Percentiles rank a stretch among this genome's conserved stretches.
Evolutionary conservation across 92 coral and sea anemone genomes (phyloP).

Genomic region (Porites lobata): DNA sequence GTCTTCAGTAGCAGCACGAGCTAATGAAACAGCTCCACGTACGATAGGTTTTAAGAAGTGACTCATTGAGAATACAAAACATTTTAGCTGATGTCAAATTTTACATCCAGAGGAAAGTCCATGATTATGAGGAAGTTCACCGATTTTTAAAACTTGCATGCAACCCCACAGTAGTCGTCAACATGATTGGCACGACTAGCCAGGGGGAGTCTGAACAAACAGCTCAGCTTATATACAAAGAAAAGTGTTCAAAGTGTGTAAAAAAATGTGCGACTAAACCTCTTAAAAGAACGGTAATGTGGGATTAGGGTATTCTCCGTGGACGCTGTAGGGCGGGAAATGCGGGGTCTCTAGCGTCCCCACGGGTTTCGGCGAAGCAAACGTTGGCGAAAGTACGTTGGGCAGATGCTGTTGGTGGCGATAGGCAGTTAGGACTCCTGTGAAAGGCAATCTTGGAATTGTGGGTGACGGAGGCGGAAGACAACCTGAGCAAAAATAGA

Average conservation of each 20-base stretch:
- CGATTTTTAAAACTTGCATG: no score
- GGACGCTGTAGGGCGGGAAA: constrained; percentile 40
- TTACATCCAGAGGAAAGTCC: no score
- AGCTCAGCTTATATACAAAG: no score
- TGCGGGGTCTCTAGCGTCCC: constrained; percentile 21
- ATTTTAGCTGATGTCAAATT: no score
- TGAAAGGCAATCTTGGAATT: constrained; percentile 38
- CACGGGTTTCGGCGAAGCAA: constrained; percentile 30
- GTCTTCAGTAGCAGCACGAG: neutral
- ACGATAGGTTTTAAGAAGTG: neutral
- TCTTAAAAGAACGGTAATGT: constrained; percentile 38
- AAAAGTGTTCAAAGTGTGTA: no score
- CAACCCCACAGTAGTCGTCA: no score
- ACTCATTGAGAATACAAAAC: no score
- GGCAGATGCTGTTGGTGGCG: constrained; percentile 43
- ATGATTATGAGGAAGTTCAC: no score
- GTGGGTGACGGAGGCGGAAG: constrained; percentile 31
- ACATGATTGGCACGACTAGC: no score
- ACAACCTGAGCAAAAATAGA: constrained; percentile 11
- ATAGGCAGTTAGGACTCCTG: constrained; percentile 30
- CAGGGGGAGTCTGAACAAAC: no score
- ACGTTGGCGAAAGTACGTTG: constrained; percentile 37
- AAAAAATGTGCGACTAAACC: no score
- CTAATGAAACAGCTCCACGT: neutral
- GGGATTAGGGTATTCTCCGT: constrained; percentile 31